Base-by-base conservation (phyloP, 2,888 invertebrate species). In the Subacronicta megacephala region DNA sequence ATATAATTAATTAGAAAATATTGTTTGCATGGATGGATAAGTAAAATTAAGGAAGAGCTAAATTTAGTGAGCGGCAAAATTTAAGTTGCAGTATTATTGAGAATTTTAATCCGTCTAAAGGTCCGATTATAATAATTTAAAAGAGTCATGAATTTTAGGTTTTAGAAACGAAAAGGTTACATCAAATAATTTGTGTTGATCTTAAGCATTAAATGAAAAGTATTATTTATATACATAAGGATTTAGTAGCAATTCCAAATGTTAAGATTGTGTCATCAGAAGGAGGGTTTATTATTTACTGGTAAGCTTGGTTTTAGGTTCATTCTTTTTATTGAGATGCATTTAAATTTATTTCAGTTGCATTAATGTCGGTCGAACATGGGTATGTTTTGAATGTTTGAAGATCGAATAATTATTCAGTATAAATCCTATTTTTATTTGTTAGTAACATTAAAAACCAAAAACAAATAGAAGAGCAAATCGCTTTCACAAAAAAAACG, bases 91-190 rank as follows among this genome's bases (percentile, higher is more conserved):
- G 7, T 38, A 45, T 44, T 42, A 52, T 35, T 56, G 40, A 7
- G 5, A 20, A 2, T 26, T 51, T 33, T 49, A 61, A 61, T 70
- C 54, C 37, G 16, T 50, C 26, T 13, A n/a, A 54, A 50, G 40
- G 37, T 44, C 44, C 6, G 54, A 17, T 78, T 77, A 75, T 62
- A 69, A 66, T 79, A 79, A 81, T 78, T 80, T 80, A 77, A 76
- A 74, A 72, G 16, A 53, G 43, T 43, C 54, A 62, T 75, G 63
- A 72, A 74, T 75, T 75, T 69, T 50, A 63, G 55, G 7, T 15
- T 61, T 61, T 58, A 44, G 41, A 33, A 38, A 44, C 38, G 43
- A n/a, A 7, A 13, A 47, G 7, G 17, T 43, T 62, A 55, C 57
- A 53, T 62, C 46, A 56, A 56, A 53, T 66, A 62, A 59, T 53